Evolutionary conservation across 2,888 invertebrate species (phyloP).

Genomic region (Callyntrura sp.): DNA sequence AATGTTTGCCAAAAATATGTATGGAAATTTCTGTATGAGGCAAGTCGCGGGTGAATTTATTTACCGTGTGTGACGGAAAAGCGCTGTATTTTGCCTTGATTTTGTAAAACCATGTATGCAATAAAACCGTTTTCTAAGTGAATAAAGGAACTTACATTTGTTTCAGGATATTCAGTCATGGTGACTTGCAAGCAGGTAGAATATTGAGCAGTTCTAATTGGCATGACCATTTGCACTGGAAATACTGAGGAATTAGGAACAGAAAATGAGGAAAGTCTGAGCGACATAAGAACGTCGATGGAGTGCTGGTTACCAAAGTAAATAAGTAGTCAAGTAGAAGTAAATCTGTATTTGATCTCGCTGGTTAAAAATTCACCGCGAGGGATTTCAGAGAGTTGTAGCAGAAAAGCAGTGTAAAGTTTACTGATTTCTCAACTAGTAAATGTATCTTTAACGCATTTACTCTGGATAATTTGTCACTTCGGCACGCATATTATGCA

Average conservation of each 20-base stretch:
- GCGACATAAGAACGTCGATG: slow-evolving; percentile 63
- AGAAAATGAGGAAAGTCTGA: slow-evolving; percentile 59
- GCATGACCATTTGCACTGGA: slow-evolving; percentile 81
- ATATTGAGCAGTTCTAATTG: slow-evolving; percentile 81
- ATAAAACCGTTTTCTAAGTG: background rate
- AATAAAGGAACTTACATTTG: slow-evolving; percentile 79
- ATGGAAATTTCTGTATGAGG: background rate
- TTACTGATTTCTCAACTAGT: too few relatives aligned
- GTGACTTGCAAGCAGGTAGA: slow-evolving; percentile 83
- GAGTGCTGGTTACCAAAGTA: background rate
- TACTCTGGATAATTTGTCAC: background rate
- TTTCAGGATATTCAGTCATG: slow-evolving; percentile 83
- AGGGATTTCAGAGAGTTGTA: too few relatives aligned
- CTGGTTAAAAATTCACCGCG: background rate
- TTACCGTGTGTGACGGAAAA: background rate
- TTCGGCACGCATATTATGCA: too few relatives aligned
- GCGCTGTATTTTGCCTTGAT: background rate
- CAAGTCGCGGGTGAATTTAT: too few relatives aligned
- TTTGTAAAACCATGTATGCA: background rate
- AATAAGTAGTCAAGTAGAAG: background rate
- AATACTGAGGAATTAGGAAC: slow-evolving; percentile 67
- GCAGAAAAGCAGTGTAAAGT: too few relatives aligned
- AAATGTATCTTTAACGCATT: too few relatives aligned
- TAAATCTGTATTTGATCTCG: background rate
- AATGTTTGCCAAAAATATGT: background rate